phyloP scores from a whole-genome alignment of 2,113 vertebrate species.

The Phylloscopus trochiloides region DNA sequence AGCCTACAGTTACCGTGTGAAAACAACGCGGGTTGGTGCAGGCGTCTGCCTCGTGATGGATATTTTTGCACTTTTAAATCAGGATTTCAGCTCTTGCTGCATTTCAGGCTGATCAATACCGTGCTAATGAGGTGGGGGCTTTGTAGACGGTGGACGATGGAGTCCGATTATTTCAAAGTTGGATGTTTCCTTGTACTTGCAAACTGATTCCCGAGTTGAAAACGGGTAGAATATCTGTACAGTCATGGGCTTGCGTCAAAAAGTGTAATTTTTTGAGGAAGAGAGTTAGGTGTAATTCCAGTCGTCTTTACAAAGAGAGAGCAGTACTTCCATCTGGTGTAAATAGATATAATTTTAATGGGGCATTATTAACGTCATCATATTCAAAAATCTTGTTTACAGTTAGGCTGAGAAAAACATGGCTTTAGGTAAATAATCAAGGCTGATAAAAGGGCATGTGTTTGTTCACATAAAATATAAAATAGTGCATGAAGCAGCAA shows the following conservation, averaged over 20 bases:
- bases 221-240: neutral
- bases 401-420: neutral
- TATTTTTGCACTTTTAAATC: accelerated
- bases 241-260: neutral
- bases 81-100: too few species aligned
- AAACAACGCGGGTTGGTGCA: accelerated
- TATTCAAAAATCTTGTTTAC: accelerated
- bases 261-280: accelerated
- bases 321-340: neutral
- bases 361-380: accelerated
- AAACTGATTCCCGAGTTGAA: neutral
- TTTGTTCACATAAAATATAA: neutral
- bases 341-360: accelerated
- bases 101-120: accelerated
- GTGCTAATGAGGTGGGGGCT: too few species aligned
- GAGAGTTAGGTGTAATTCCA: neutral
- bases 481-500: neutral
- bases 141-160: neutral
- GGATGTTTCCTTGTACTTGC: neutral
- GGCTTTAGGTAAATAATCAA: neutral
- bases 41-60: accelerated
- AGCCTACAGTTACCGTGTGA: accelerated
- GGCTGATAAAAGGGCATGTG: neutral
- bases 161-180: neutral
- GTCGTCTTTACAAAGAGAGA: neutral